These are phyloP conservation scores for Dolichoris vasculosae DNA, from an alignment of 1,140 invertebrate species.

Conservation along the genomic window DNA sequence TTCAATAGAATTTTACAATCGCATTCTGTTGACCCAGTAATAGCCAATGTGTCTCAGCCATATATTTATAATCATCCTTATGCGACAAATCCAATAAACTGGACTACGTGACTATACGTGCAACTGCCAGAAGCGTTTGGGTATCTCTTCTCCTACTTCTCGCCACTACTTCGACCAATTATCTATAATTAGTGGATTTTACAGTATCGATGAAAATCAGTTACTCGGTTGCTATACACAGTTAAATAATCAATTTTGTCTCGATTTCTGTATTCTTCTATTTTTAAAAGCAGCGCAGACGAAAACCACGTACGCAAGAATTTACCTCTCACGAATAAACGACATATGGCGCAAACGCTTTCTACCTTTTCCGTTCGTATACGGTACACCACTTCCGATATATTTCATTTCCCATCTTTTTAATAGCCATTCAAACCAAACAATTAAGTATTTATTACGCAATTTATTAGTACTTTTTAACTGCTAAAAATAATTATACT, in stretches of 20 bases:
- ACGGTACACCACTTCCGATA: too few relatives aligned
- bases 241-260: conserved; percentile 21
- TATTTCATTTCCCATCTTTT: too few relatives aligned
- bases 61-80: neutral
- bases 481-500: too few relatives aligned
- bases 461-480: too few relatives aligned
- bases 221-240: neutral
- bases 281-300: neutral
- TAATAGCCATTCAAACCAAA: too few relatives aligned
- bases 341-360: neutral
- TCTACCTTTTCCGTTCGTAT: too few relatives aligned
- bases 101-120: conserved; percentile 22
- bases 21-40: neutral
- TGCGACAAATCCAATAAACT: neutral
- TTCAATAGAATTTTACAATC: conserved; percentile 1
- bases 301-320: neutral
- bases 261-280: neutral
- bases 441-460: too few relatives aligned
- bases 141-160: neutral
- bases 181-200: conserved; percentile 25
- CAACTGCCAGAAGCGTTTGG: neutral
- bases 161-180: neutral
- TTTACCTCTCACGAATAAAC: neutral
- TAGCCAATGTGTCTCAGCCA: neutral
- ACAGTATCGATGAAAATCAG: neutral